phyloP scores from a whole-genome alignment of 2,113 vertebrate genomes.

The Tragelaphus buxtoni region DNA sequence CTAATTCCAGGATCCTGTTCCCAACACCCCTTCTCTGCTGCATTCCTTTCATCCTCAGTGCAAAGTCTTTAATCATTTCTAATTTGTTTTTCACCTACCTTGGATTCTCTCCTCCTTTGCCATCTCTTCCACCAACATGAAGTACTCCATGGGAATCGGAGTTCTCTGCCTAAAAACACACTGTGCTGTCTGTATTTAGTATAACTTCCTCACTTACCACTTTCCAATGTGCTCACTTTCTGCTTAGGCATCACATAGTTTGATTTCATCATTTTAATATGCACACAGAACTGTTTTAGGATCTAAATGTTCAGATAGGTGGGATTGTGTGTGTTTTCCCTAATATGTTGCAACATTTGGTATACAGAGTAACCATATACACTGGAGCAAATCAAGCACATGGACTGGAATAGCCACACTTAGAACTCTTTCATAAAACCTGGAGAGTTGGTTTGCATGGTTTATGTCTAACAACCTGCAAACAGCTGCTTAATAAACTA shows the following conservation, averaged over 20 bases:
- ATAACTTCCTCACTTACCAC: not conserved
- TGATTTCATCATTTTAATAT: not conserved
- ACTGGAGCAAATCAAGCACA: not conserved
- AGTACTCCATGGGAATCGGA: not conserved
- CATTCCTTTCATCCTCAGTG: not conserved
- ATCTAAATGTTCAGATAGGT: not conserved
- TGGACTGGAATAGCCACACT: not conserved
- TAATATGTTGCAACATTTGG: not conserved
- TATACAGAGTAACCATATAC: not conserved
- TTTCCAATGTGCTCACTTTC: not conserved
- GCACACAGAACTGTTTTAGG: not conserved
- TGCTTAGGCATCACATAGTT: not conserved
- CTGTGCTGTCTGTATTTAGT: not conserved
- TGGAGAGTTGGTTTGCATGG: not conserved
- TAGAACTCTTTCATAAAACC: slow-evolving; percentile 16
- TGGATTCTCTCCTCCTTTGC: not conserved
- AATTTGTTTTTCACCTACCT: not conserved
- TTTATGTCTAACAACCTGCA: not conserved
- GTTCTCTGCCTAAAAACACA: not conserved
- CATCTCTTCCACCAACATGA: not conserved
- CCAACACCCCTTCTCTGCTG: not conserved
- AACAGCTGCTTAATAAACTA: not conserved
- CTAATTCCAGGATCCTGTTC: not conserved
- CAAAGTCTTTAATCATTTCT: not conserved
- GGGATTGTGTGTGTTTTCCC: not conserved